A percentile compares a stretch with the other conserved stretches of the same genome.
Conservation (phyloP, 2,888 invertebrate genomes). For the Philereme vetulata region DNA sequence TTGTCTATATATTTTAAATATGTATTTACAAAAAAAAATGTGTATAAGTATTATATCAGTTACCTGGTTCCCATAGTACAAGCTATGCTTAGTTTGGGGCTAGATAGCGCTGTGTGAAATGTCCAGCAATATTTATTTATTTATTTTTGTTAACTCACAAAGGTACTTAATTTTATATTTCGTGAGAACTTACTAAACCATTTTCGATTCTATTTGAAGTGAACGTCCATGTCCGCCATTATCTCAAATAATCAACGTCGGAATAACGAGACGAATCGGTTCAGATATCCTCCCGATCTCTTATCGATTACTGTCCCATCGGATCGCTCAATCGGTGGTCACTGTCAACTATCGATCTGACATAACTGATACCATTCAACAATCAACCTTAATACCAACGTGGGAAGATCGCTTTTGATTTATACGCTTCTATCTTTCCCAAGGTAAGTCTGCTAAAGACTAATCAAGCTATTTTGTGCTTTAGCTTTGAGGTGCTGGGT, state of each 20-base stretch:
- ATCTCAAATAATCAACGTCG: slow-evolving; percentile 55
- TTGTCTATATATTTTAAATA: too few species aligned
- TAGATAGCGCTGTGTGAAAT: too few species aligned
- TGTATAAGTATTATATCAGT: too few species aligned
- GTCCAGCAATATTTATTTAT: too few species aligned
- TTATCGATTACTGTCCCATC: slow-evolving; percentile 61
- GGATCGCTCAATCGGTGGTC: slow-evolving; percentile 69
- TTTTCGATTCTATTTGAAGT: slow-evolving; percentile 31
- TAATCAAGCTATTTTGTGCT: slow-evolving; percentile 36
- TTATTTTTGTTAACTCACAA: too few species aligned
- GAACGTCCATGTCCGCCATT: slow-evolving; percentile 29
- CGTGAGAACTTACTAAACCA: slow-evolving; percentile 34
- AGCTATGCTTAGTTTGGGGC: too few species aligned
- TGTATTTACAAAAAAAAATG: too few species aligned
- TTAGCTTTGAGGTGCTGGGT: slow-evolving; percentile 35
- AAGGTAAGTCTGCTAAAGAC: neutral
- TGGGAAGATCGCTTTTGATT: slow-evolving; percentile 29
- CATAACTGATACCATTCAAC: slow-evolving; percentile 49
- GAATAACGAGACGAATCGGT: slow-evolving; percentile 61
- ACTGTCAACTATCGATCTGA: slow-evolving; percentile 64
- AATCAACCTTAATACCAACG: slow-evolving; percentile 40
- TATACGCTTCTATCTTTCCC: slow-evolving; percentile 6
- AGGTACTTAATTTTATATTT: neutral
- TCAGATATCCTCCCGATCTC: slow-evolving; percentile 57
- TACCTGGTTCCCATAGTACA: too few species aligned